These are phyloP conservation scores for Mythimna vitellina DNA, from an alignment of 2,888 invertebrate species.

Conservation along the genomic window DNA sequence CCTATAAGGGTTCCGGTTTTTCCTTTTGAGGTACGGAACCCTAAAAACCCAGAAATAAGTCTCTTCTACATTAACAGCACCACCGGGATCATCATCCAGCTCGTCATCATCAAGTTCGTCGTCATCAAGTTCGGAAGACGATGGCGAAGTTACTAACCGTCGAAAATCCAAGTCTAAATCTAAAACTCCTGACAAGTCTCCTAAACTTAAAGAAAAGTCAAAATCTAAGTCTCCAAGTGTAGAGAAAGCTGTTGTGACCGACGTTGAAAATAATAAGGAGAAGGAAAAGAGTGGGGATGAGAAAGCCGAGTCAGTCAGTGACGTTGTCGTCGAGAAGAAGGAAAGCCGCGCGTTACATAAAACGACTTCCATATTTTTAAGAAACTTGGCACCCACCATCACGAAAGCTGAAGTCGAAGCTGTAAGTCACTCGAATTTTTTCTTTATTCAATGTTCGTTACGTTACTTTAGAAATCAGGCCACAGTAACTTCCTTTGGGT, in stretches of 20 bases:
- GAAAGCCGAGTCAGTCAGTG: slow-evolving; percentile 89
- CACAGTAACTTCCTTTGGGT: not conserved
- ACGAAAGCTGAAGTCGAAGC: slow-evolving; percentile 99
- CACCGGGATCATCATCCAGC: slow-evolving; percentile 88
- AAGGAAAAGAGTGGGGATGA: slow-evolving; percentile 82
- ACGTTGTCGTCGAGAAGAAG: slow-evolving; percentile 85
- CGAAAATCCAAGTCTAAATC: slow-evolving; percentile 86
- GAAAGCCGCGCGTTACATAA: slow-evolving; percentile 95
- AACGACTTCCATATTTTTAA: slow-evolving; percentile 98
- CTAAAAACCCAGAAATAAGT: not conserved
- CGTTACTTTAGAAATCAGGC: too few relatives aligned
- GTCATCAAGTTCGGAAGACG: slow-evolving; percentile 88
- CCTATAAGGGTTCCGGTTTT: too few relatives aligned
- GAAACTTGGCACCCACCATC: slow-evolving; percentile 98
- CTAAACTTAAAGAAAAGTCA: slow-evolving; percentile 78
- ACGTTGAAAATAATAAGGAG: slow-evolving; percentile 73
- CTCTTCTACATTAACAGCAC: slow-evolving; percentile 71
- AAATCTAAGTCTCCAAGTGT: slow-evolving; percentile 81
- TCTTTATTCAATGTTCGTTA: not conserved
- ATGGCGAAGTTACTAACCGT: slow-evolving; percentile 80
- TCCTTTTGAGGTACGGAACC: not conserved
- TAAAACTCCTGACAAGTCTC: slow-evolving; percentile 84
- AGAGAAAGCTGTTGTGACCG: slow-evolving; percentile 75
- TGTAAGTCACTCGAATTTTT: slow-evolving; percentile 86
- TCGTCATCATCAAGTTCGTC: slow-evolving; percentile 89